phyloP scores from a whole-genome alignment of 2,797 vertebrate species.

The Sarcophilus harrisii region DNA sequence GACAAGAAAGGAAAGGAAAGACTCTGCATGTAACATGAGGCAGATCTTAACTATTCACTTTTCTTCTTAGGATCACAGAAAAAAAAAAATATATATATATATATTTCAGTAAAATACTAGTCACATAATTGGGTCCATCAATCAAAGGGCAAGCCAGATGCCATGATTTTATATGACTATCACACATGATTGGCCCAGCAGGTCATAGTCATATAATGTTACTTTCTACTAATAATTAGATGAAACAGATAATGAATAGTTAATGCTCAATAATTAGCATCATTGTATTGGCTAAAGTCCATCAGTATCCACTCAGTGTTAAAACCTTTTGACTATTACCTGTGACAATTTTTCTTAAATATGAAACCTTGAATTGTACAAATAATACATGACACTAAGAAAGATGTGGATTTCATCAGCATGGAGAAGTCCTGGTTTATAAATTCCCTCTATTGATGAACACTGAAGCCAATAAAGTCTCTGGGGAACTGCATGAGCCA shows the following conservation, averaged over 20 bases:
- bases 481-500: neutral
- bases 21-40: neutral
- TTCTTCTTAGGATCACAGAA: conserved; percentile 22
- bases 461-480: neutral
- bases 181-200: neutral
- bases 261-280: conserved; percentile 52
- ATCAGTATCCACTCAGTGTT: neutral
- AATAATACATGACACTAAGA: neutral
- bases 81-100: neutral
- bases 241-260: conserved; percentile 50
- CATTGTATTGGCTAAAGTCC: conserved; percentile 7
- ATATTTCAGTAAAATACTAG: conserved; percentile 2
- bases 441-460: neutral
- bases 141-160: neutral
- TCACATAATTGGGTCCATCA: neutral
- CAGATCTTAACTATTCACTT: neutral
- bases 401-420: neutral
- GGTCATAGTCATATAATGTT: neutral
- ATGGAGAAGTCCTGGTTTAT: neutral
- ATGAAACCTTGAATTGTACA: conserved; percentile 34
- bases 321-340: conserved; percentile 7
- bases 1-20: conserved; percentile 3
- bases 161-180: conserved; percentile 19
- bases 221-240: conserved; percentile 39
- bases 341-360: conserved; percentile 57